Conservation (phyloP, 2,888 invertebrate genomes). For the Stenotaenia linearis region DNA sequence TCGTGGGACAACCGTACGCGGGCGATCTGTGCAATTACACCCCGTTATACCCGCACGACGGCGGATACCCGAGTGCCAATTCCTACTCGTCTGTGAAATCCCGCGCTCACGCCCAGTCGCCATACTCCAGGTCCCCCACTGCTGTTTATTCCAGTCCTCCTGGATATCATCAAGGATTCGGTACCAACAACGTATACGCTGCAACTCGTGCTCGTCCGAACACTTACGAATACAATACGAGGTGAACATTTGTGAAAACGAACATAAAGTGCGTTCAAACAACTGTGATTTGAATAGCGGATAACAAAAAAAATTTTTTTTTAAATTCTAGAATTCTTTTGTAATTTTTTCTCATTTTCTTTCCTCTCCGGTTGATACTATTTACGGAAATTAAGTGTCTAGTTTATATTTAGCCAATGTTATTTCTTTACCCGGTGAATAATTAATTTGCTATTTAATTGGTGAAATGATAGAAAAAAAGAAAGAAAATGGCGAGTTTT, state of each 20-base stretch:
- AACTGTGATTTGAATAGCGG: slow-evolving; percentile 55
- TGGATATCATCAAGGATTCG: slow-evolving; percentile 35
- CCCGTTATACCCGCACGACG: slow-evolving; percentile 54
- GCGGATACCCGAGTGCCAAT: background rate
- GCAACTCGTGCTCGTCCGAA: slow-evolving; percentile 34
- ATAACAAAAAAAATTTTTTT: background rate
- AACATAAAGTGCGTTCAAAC: too few relatives aligned
- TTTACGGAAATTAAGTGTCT: background rate
- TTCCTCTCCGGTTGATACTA: background rate
- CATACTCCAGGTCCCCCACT: slow-evolving; percentile 28
- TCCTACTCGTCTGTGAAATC: slow-evolving; percentile 43
- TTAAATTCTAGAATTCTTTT: background rate
- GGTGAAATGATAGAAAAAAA: background rate
- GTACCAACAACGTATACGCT: slow-evolving; percentile 28
- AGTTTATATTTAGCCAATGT: background rate
- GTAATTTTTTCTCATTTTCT: background rate
- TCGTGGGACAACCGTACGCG: slow-evolving; percentile 58
- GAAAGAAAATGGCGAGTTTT: background rate
- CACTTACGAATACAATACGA: slow-evolving; percentile 37
- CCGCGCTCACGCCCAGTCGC: slow-evolving; percentile 29
- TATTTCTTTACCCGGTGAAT: background rate
- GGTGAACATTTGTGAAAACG: slow-evolving; percentile 63
- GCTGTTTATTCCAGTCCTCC: slow-evolving; percentile 36
- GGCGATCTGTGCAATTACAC: slow-evolving; percentile 63
- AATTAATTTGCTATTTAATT: slow-evolving; percentile 16